Base-by-base conservation (phyloP, 1,140 invertebrate genomes). In the Mya arenaria region DNA sequence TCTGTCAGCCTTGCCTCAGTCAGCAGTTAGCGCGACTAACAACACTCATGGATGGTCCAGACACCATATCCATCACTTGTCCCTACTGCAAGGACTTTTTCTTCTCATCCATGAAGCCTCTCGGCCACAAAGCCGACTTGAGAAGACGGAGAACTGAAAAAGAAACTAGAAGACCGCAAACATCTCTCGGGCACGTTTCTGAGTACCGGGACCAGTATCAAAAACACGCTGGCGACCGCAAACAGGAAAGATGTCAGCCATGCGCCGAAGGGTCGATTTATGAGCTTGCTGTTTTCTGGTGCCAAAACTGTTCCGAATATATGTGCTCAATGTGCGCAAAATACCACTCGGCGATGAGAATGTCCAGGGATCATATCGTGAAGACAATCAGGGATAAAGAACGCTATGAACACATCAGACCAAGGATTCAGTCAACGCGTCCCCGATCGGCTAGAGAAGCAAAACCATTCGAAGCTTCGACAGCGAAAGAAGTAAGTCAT, bases 51-150 rank as follows among this genome's bases (percentile, higher is more conserved):
- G 55, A 71, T 10, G 44, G 19, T 15, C 13, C 37, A 1, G 77
- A 80, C 32, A 19, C 19, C 19, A 52, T 80, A 3, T 39, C 77
- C 5, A 80, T 80, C 52, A 66, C 44, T 4, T 80, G 77, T 34
- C 77, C 65, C 30, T 62, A 80, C 34, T 80, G 77, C 28, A 19
- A 66, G n/a, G 66, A 80, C 25, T 80, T 69, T 39, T 69, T 80
- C 30, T 34, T 68, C 15, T 71, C 66, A 4, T 41, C 77, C 17
- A 15, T 56, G 17, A 28, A 19, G 4, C 13, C 10, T 13, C 23
- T 36, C 5, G 13, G 32, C 10, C 19, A 34, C 19, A 19, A 23
- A 36, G 15, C 30, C 65, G 30, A 19, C 65, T 19, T 41, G 17
- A 28, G 37, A 37, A 41, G 32, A 37, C 23, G 65, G 30, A 34